A percentile compares a stretch with the other conserved stretches of the same genome.
These are phyloP conservation scores for Drosophila anceps DNA, from an alignment of 2,888 invertebrate species.

Conservation along the genomic window DNA sequence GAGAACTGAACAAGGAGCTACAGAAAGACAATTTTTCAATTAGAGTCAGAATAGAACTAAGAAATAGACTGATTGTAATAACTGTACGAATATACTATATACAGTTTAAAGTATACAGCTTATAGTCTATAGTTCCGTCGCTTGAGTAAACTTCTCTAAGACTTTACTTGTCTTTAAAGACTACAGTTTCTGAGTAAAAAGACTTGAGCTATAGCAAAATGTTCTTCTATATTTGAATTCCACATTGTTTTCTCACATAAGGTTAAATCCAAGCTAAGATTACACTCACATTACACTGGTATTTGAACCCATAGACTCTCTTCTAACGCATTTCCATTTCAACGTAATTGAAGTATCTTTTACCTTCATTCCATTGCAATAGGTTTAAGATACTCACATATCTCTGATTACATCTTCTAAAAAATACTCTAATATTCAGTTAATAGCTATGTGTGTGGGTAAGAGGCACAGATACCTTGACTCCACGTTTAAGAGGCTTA, in stretches of 20 bases:
- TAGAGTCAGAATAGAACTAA: no score
- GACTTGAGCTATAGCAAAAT: neutral
- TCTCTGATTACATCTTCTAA: neutral
- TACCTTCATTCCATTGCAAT: neutral
- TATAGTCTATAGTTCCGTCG: neutral
- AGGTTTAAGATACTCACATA: neutral
- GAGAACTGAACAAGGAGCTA: no score
- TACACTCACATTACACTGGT: neutral
- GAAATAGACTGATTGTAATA: neutral
- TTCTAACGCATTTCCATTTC: neutral
- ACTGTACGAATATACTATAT: neutral
- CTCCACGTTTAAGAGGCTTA: constrained; percentile 51
- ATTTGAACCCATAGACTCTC: neutral
- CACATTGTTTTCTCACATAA: neutral
- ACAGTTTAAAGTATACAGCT: no score
- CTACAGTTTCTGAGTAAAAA: neutral
- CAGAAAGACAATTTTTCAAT: no score
- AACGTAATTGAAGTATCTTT: neutral
- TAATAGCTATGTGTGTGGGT: constrained; percentile 8
- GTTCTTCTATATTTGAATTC: neutral
- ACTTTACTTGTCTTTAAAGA: neutral
- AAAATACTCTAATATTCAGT: neutral
- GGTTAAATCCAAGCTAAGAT: neutral
- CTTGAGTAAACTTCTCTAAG: neutral
- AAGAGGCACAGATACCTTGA: constrained; percentile 17